phyloP scores from a whole-genome alignment of 2,797 vertebrate genomes.

The Trachops cirrhosus region DNA sequence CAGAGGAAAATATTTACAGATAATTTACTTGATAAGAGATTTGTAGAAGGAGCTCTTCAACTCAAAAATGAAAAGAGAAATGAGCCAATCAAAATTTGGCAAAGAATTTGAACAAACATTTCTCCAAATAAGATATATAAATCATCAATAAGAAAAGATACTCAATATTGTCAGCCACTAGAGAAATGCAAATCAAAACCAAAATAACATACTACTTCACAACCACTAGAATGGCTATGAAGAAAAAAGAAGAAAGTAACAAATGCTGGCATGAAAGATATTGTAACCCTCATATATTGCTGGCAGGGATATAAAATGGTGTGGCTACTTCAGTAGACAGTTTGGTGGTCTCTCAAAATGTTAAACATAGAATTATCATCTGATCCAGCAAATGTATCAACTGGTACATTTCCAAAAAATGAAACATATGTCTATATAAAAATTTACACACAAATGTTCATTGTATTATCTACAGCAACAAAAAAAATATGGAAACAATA shows the following conservation, averaged over 20 bases:
- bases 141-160: background rate
- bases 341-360: background rate
- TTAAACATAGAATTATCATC: background rate
- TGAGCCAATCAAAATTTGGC: background rate
- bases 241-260: background rate
- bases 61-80: background rate
- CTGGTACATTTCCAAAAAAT: background rate
- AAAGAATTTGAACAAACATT: background rate
- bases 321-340: background rate
- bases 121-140: background rate
- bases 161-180: background rate
- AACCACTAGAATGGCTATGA: background rate
- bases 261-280: background rate
- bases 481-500: background rate
- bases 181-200: constrained; percentile 9
- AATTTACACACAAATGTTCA: too few relatives aligned
- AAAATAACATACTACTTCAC: background rate
- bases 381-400: background rate
- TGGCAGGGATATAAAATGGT: background rate
- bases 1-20: background rate
- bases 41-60: background rate
- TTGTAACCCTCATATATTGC: background rate
- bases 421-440: too few relatives aligned
- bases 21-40: background rate
- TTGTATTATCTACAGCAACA: too few relatives aligned